Base-by-base conservation (phyloP, 2,888 invertebrate genomes). In the Pachliopta kotzebuea region DNA sequence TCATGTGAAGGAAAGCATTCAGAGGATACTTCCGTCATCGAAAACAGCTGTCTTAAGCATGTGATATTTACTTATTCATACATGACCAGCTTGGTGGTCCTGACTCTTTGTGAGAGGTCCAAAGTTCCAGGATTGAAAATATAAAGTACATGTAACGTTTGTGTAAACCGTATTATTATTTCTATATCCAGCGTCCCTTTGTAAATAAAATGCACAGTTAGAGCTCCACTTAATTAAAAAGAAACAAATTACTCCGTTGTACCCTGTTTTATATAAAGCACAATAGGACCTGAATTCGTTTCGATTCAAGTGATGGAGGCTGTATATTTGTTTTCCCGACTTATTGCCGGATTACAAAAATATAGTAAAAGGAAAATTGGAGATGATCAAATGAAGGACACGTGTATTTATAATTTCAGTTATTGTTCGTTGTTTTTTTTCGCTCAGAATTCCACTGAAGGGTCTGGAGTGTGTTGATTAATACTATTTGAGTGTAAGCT, bases 161-260 rank as follows among this genome's bases (percentile, higher is more conserved):
- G 11, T 31, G 9, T 31, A 31, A 31, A 31, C 2, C 31, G 8
- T 31, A 7, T 37, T 37, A 49, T 53, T 11, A 9, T 53, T 53
- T 24, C 23, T 7, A 24, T 23, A 53, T 53, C 20, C 52, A 11
- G 14, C 52, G 21, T 21, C 37, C 29, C 3, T 31, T n/a, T 56
- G 37, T 37, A 56, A 56, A 56, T 31, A 59, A 24, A 52, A 60
- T 37, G 2, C 26, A 45, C 53, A 9, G 26, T 60, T 21, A 60
- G 31, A 60, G 23, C 52, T 23, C 17, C 6, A 9, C 20, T 60
- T 60, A 60, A 60, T 60, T 52, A 53, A 52, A 60, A 60, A 60
- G 45, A 31, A 45, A 61, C 20, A 60, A 61, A 42, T 60, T 42
- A 37, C 7, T 37, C 24, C 18, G 45, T 8, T 45, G 26, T 17